A percentile compares a stretch with the other conserved stretches of the same genome.
These are phyloP conservation scores for Papilio polyxenes DNA, from an alignment of 1,140 invertebrate species.

Conservation along the genomic window DNA sequence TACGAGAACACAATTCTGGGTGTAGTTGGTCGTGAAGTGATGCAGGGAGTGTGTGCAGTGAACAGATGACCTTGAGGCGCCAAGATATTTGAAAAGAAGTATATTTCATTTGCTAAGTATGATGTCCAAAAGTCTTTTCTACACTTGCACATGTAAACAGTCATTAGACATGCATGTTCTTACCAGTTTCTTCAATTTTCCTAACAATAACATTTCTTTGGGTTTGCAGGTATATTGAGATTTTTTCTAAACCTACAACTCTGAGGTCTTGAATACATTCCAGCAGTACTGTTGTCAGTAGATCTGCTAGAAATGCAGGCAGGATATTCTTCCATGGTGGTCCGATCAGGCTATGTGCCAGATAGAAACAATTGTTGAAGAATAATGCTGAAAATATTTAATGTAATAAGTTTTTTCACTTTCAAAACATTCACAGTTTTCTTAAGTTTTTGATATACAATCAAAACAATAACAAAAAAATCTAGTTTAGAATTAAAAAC, in stretches of 20 bases:
- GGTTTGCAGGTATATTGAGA: slow-evolving; percentile 69
- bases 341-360: slow-evolving; percentile 74
- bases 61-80: no score
- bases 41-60: no score
- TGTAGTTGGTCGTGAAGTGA: no score
- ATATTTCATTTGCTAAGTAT: not conserved
- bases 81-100: no score
- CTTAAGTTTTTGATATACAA: no score
- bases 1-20: no score
- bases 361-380: slow-evolving; percentile 80
- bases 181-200: slow-evolving; percentile 68
- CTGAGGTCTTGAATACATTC: slow-evolving; percentile 74
- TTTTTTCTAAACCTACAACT: slow-evolving; percentile 70
- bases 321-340: slow-evolving; percentile 72
- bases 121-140: not conserved
- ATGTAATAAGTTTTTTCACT: not conserved
- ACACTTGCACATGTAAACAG: not conserved
- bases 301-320: slow-evolving; percentile 55
- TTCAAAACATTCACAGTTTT: no score
- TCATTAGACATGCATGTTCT: not conserved
- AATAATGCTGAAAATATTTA: slow-evolving; percentile 69
- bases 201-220: slow-evolving; percentile 67
- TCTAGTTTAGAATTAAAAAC: no score
- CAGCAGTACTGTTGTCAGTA: slow-evolving; percentile 60
- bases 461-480: no score